Evolutionary conservation across 2,113 vertebrate species (phyloP), one percentile per base, ranked within the genome.

Genomic region (Meleagris gallopavo): DNA sequence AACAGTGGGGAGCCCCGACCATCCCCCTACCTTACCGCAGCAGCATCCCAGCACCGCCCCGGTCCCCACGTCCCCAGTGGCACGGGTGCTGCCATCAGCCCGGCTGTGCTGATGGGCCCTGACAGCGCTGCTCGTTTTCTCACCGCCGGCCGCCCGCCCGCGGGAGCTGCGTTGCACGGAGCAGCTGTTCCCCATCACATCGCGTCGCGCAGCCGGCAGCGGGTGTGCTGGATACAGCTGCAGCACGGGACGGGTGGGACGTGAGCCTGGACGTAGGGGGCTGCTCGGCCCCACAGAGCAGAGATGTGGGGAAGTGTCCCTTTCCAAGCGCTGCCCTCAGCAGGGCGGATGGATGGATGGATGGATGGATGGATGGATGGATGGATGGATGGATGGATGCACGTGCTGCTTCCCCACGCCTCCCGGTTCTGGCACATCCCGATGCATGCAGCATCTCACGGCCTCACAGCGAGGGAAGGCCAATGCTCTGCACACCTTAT

Each of bases 121-220:
- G 98, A 98, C 98, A 98, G 98, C 88, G 81, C 97, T 97, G 97
- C 97, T 98, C 97, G 98, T 98, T 98, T 94, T 97, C 98, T 98
- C 97, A 97, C 97, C 52, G 14, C 40, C 40, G 64, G 90, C 77
- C 38, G 88, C 85, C 85, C 71, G 94, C 83, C 93, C 36, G 40
- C 72, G 24, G 95, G 90, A 46, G 81, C n/a, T 11, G 91, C 52
- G 36, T 29, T 27, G 91, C 86, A 65, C 21, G 0, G 46, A 97
- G 92, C 96, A 97, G 93, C 82, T 97, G 97, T 79, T 97, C 94
- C 95, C 41, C 85, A 48, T 96, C 96, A 88, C 85, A 29, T 86
- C 32, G 69, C 2, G 40, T 14, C 3, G 29, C 22, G 34, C 78
- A 78, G 70, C 43, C 5, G 4, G 30, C 45, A 32, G 27, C 3